A percentile compares a stretch with the other conserved stretches of the same genome.
Conservation (phyloP, 1,140 invertebrate genomes). For the Bombus pascuorum region DNA sequence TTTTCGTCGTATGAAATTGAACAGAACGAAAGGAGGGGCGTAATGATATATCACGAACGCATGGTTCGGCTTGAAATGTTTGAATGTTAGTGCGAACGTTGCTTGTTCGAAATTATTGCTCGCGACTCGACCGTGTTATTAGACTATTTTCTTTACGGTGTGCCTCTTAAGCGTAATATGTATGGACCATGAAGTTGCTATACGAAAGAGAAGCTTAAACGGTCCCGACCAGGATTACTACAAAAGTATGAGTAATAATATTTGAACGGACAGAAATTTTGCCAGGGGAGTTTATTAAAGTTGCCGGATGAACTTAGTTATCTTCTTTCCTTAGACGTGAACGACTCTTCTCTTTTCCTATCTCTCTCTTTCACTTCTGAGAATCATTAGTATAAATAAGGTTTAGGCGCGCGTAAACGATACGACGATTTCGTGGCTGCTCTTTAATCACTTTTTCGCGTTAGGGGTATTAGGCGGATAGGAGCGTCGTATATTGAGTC, state of each 20-base stretch:
- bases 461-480: background rate
- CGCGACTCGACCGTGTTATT: conserved; percentile 51
- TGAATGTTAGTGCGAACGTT: conserved; percentile 3
- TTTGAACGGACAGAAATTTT: conserved; percentile 45
- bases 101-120: conserved; percentile 13
- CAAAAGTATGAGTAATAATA: conserved; percentile 48
- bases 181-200: background rate
- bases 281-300: conserved; percentile 34
- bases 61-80: background rate
- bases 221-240: conserved; percentile 29
- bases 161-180: conserved; percentile 7
- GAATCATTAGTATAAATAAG: conserved; percentile 34
- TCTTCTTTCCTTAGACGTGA: background rate
- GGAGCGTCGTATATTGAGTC: too few species aligned
- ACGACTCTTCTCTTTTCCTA: background rate
- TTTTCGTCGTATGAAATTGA: conserved; percentile 52
- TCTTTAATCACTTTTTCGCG: background rate
- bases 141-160: conserved; percentile 28
- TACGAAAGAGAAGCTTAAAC: conserved; percentile 13
- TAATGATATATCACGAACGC: conserved; percentile 47
- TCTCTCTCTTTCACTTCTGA: background rate
- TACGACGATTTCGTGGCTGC: background rate
- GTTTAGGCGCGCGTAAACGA: conserved; percentile 14
- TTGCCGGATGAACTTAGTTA: conserved; percentile 8
- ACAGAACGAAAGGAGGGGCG: conserved; percentile 38